Evolutionary conservation across 2,113 vertebrate species (phyloP), one percentile per base, ranked within the genome.

Genomic region (Nothoprocta perdicaria): DNA sequence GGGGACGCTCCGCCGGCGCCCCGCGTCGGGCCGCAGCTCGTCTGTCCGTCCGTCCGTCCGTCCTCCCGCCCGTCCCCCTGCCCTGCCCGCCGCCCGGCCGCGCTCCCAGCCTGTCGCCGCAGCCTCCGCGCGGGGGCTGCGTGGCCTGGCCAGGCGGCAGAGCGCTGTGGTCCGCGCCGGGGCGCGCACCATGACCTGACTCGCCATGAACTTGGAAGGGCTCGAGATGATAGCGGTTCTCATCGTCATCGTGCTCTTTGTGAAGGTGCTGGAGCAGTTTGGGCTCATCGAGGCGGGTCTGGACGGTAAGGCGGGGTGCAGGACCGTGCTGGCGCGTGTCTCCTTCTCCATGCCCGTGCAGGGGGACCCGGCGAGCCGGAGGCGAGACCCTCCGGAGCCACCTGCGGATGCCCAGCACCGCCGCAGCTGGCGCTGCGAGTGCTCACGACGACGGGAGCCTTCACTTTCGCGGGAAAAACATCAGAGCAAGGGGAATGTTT

Each of bases 191-290:
- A 98, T 99, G 98, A 98, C 98, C 98, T 97, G 96, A 95, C 97
- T 97, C 97, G 97, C 93, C 97, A 99, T 99, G 99, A 99, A 99
- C 98, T 98, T 99, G 98, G 99, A 99, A 97, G 99, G 99, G 92
- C 98, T 99, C 97, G 99, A 99, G 94, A 99, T 99, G 99, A 99
- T 99, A 93, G 99, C 98, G 3, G 99, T 99, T 93, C 97, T 99
- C 96, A 97, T 99, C 96, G 98, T 99, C 94, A 98, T 99, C 97
- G 98, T 99, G 78, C 98, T 99, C 62, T 99, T 99, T 97, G 99
- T 99, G 69, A 99, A 99, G 98, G 98, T 98, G 93, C 97, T 99
- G 98, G 99, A 99, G 97, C 98, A 98, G 96, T 99, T 99, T 98
- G 99, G 99, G 95, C 98, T 99, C 96, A 98, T 99, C 97, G 98